phyloP scores from a whole-genome alignment of 2,888 invertebrate genomes.

The Drosophila glabriapex region DNA sequence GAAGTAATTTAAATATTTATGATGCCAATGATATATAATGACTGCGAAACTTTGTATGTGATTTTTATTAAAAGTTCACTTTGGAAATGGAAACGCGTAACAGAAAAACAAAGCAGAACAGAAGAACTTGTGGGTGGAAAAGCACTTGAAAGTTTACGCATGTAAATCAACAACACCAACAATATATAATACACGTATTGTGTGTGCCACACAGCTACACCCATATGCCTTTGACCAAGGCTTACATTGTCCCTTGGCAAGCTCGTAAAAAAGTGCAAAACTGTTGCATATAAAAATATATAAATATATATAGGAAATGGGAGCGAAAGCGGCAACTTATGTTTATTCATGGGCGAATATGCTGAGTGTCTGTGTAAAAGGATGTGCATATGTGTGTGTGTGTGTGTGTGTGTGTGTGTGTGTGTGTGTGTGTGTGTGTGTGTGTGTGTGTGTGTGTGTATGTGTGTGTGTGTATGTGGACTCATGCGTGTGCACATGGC shows the following conservation, averaged over 20 bases:
- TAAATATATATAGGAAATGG: slow-evolving; percentile 27
- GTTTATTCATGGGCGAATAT: slow-evolving; percentile 75
- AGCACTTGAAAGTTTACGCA: slow-evolving; percentile 56
- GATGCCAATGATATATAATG: slow-evolving; percentile 27
- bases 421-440: slow-evolving; percentile 11
- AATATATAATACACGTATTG: slow-evolving; percentile 9
- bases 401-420: slow-evolving; percentile 6
- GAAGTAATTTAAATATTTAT: slow-evolving; percentile 15
- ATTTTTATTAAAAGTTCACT: slow-evolving; percentile 22
- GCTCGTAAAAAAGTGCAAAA: slow-evolving; percentile 24
- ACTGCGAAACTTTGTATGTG: slow-evolving; percentile 13
- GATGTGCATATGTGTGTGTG: slow-evolving; percentile 27
- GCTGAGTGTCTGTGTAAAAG: slow-evolving; percentile 35
- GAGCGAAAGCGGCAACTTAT: slow-evolving; percentile 65
- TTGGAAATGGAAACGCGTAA: slow-evolving; percentile 31
- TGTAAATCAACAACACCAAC: slow-evolving; percentile 39
- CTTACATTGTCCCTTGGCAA: slow-evolving; percentile 29
- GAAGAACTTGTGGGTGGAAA: slow-evolving; percentile 23
- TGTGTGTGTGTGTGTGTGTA: background rate
- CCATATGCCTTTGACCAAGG: slow-evolving; percentile 53
- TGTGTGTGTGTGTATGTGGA: slow-evolving; percentile 20
- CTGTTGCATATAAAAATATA: slow-evolving; percentile 7
- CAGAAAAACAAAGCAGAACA: slow-evolving; percentile 21
- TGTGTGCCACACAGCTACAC: slow-evolving; percentile 32
- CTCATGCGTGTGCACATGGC: slow-evolving; percentile 29